Base-by-base conservation (phyloP, 1,140 invertebrate species). In the Pachypeltis micranthus region DNA sequence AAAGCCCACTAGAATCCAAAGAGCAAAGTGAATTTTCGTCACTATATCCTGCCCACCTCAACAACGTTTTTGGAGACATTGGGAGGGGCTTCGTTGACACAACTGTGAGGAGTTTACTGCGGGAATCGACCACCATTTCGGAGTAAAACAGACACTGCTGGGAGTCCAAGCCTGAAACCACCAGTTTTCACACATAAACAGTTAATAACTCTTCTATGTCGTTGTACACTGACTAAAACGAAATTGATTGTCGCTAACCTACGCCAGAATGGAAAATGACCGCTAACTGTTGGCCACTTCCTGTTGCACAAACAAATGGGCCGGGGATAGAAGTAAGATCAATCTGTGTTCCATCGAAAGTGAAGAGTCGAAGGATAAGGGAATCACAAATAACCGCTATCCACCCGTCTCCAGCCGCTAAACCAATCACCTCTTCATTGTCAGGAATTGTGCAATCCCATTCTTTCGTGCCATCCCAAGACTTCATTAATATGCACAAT, bases 21-120 rank as follows among this genome's bases (percentile, higher is more conserved):
- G 77, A 78, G 70, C 75, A 79, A n/a, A 81, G 85, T 56, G 83
- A 91, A 63, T 85, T 90, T 67, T 84, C 80, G 72, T 92, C 90
- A 0, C 85, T 83, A 70, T 87, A 86, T 44, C 93, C 93, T 55
- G 90, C 70, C 93, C 93, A 96, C 47, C 76, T 72, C 14, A 96
- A 71, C 44, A 79, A 82, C 0, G 85, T 76, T 29, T 82, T 81
- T 0, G 86, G 81, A 0, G 83, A 82, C 4, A 96, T 70, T 0
- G 92, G 85, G 14, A 93, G 44, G 39, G 66, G 64, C 44, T 63
- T 63, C 24, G 59, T 44, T 2, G 58, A 59, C 34, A 56, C 44
- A 29, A 61, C 4, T 1, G 54, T 24, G 2, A 34, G 1, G 25
- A 58, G 31, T 34, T 62, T 65, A 14, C 4, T 65, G 1, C 34